These are phyloP conservation scores for Athetis lepigone DNA, from an alignment of 2,888 invertebrate genomes.

Conservation along the genomic window DNA sequence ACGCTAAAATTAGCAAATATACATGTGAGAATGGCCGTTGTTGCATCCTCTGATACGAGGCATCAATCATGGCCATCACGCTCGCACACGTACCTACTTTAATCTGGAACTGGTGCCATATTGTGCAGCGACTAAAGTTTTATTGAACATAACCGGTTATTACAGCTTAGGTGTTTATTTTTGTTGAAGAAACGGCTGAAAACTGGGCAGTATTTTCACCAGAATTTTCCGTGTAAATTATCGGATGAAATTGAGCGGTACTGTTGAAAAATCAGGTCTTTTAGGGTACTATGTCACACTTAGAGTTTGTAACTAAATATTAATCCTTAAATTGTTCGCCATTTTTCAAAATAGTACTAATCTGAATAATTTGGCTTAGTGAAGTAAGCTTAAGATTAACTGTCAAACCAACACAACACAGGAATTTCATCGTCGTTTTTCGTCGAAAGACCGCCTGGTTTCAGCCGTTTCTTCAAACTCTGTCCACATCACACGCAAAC, in stretches of 20 bases:
- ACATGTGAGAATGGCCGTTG: conserved; percentile 61
- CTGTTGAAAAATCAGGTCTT: conserved; percentile 11
- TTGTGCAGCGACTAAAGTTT: conserved; percentile 44
- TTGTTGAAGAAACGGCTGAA: conserved; percentile 23
- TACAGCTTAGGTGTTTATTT: conserved; percentile 42
- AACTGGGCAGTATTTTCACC: conserved; percentile 22
- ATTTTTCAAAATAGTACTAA: conserved; percentile 2
- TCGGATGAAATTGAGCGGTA: conserved; percentile 25
- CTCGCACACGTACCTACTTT: conserved; percentile 29
- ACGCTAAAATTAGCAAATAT: conserved; percentile 66
- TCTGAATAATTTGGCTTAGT: neutral
- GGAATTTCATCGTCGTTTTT: too few relatives aligned
- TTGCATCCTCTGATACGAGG: conserved; percentile 58
- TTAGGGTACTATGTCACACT: conserved; percentile 1
- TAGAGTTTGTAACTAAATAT: conserved; percentile 11
- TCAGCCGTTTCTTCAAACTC: conserved; percentile 4
- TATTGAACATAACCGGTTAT: conserved; percentile 41
- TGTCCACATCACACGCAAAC: neutral
- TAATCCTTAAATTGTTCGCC: conserved; percentile 8
- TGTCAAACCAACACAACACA: neutral
- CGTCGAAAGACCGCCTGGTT: neutral
- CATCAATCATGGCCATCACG: conserved; percentile 53
- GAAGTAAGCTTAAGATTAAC: neutral
- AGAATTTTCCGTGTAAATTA: conserved; percentile 17
- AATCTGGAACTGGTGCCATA: conserved; percentile 32